A percentile compares a stretch with the other conserved stretches of the same genome.
phyloP scores from a whole-genome alignment of 2,888 invertebrate species.

The Pandemis corylana region DNA sequence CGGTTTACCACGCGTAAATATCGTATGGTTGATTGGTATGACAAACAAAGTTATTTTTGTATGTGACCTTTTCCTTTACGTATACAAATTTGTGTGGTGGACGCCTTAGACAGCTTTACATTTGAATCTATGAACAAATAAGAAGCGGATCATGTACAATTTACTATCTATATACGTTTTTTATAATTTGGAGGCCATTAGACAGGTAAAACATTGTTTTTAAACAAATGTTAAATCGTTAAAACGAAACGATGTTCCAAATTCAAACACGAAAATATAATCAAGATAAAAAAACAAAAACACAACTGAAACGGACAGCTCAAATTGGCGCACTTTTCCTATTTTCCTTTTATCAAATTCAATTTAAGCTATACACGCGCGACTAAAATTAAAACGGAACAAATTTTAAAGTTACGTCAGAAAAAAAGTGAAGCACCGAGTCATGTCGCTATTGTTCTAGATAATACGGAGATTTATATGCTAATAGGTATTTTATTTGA shows the following conservation, averaged over 20 bases:
- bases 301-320: slow-evolving; percentile 2
- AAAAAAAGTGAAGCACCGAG: slow-evolving; percentile 34
- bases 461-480: slow-evolving; percentile 53
- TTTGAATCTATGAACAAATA: too few relatives aligned
- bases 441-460: slow-evolving; percentile 58
- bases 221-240: not conserved
- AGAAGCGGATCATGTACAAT: too few relatives aligned
- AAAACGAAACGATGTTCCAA: not conserved
- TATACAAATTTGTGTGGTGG: too few relatives aligned
- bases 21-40: too few relatives aligned
- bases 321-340: slow-evolving; percentile 6
- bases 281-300: not conserved
- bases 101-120: too few relatives aligned
- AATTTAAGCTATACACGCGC: slow-evolving; percentile 23
- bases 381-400: slow-evolving; percentile 14
- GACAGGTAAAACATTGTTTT: too few relatives aligned
- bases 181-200: too few relatives aligned
- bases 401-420: slow-evolving; percentile 20
- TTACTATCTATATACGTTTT: too few relatives aligned
- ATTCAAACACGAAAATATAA: not conserved
- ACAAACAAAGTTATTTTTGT: too few relatives aligned
- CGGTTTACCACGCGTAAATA: too few relatives aligned
- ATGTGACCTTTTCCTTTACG: too few relatives aligned
- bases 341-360: slow-evolving; percentile 24
- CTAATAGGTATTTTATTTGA: slow-evolving; percentile 68